Evolutionary conservation across 2,113 vertebrate genomes (phyloP).

Genomic region (Malurus alboscapulatus): DNA sequence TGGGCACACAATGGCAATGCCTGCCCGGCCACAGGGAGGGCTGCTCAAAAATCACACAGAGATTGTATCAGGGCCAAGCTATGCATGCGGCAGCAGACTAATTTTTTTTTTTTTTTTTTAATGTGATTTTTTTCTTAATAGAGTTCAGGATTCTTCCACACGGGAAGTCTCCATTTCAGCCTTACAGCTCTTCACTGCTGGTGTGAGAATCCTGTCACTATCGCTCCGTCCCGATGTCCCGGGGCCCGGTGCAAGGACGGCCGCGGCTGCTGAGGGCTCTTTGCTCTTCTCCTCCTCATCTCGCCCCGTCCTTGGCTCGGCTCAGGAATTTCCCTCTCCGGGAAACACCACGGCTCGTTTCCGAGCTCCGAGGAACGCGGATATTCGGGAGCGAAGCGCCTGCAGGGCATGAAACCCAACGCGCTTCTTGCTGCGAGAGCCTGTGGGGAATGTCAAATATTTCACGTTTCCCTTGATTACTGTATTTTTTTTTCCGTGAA

Average conservation of each 20-base stretch:
- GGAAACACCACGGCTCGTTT: not conserved
- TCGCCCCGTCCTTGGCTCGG: rapidly evolving
- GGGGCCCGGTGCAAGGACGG: rapidly evolving
- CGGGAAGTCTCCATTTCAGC: not conserved
- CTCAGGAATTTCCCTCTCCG: not conserved
- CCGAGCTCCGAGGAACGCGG: not conserved
- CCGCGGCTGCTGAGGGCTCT: not conserved
- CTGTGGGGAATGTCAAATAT: not conserved
- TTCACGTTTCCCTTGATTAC: not conserved
- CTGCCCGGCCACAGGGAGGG: not conserved
- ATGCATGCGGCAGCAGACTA: not conserved
- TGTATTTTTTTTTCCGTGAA: not conserved
- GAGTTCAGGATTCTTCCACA: not conserved
- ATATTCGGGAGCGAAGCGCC: rapidly evolving
- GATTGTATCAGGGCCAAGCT: not conserved
- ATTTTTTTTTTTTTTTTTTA: not conserved
- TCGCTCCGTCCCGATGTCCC: rapidly evolving
- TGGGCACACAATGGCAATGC: not conserved
- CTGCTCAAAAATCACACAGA: not conserved
- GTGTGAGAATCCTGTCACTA: not conserved
- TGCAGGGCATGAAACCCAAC: not conserved
- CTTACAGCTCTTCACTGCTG: not conserved
- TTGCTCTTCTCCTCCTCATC: not conserved
- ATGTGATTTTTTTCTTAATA: not conserved
- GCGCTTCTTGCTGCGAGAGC: not conserved